A percentile compares a stretch with the other conserved stretches of the same genome.
Conservation (phyloP, 2,797 vertebrate genomes). For the Sternotherus odoratus region DNA sequence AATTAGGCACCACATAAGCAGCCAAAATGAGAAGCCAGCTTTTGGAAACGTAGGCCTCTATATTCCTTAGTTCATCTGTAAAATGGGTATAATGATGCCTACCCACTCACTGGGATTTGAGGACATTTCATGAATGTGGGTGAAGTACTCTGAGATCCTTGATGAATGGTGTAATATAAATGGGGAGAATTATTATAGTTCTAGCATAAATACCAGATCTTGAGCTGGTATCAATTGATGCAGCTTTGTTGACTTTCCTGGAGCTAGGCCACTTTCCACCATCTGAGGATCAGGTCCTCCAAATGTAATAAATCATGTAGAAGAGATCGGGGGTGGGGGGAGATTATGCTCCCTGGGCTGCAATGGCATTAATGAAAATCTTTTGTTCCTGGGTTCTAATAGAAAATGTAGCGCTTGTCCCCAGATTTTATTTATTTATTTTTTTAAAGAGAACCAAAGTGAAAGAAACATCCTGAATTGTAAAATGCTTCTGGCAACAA, state of each 20-base stretch:
- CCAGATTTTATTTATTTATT: too few species aligned
- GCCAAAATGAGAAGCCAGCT: too few species aligned
- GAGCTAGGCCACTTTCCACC: not conserved
- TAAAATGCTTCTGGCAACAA: not conserved
- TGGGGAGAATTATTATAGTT: not conserved
- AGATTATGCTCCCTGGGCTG: not conserved
- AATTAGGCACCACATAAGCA: not conserved
- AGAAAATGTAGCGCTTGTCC: not conserved
- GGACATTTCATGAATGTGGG: not conserved
- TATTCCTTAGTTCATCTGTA: too few species aligned
- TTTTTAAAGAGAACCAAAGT: not conserved
- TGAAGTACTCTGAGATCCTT: not conserved
- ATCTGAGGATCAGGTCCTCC: not conserved
- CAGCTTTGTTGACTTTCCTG: not conserved
- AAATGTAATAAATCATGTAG: not conserved
- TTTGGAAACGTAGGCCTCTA: too few species aligned
- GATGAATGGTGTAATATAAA: not conserved
- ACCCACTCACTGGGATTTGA: not conserved
- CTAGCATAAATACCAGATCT: not conserved
- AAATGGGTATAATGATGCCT: too few species aligned
- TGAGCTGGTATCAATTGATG: not conserved
- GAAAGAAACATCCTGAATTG: not conserved
- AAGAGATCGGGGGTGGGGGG: not conserved
- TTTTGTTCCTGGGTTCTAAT: not conserved
- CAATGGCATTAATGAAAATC: not conserved